These are phyloP conservation scores for Heliconius hermathena DNA, from an alignment of 1,140 invertebrate species.

Conservation along the genomic window DNA sequence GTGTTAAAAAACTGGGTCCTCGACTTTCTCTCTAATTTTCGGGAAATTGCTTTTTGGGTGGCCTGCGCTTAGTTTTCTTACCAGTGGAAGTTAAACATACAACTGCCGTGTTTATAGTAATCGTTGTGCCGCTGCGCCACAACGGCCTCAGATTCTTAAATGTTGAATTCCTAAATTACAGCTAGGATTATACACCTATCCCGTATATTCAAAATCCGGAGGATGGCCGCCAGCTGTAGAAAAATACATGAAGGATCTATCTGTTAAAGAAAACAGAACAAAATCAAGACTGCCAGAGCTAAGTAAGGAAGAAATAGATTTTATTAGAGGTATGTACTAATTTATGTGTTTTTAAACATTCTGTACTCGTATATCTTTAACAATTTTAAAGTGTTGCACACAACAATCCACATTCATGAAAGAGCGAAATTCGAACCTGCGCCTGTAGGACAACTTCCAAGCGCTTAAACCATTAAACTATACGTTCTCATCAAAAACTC, in stretches of 20 bases:
- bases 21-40: too few relatives aligned
- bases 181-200: conserved; percentile 79
- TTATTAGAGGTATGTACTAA: not conserved
- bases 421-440: too few relatives aligned
- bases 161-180: conserved; percentile 31
- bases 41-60: too few relatives aligned
- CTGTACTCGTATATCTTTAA: too few relatives aligned
- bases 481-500: too few relatives aligned
- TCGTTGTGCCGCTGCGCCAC: not conserved
- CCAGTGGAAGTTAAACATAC: too few relatives aligned
- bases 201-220: conserved; percentile 76
- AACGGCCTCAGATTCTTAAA: not conserved
- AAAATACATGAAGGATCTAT: not conserved
- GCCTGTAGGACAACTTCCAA: too few relatives aligned
- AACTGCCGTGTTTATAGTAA: not conserved
- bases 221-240: not conserved
- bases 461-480: too few relatives aligned
- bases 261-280: not conserved
- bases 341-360: not conserved
- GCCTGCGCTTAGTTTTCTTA: too few relatives aligned
- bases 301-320: not conserved
- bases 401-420: too few relatives aligned
- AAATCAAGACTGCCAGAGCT: not conserved
- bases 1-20: too few relatives aligned
- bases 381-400: conserved; percentile 32